Evolutionary conservation across 2,797 vertebrate genomes (phyloP).

Genomic region (Xerus rutilus): DNA sequence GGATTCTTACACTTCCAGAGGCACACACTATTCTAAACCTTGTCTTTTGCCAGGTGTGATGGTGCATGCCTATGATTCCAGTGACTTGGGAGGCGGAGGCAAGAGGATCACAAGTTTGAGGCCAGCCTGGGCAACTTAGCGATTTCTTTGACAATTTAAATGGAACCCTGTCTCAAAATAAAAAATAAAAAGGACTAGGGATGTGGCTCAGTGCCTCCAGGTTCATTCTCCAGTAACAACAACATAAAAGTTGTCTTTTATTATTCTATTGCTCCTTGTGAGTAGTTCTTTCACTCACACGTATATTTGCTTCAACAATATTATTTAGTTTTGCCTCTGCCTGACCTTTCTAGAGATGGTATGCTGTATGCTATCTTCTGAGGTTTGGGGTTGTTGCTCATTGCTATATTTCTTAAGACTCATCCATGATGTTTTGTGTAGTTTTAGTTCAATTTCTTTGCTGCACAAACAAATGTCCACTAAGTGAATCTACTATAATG

Average conservation of each 20-base stretch:
- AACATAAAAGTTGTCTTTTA: background rate
- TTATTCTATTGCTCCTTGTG: background rate
- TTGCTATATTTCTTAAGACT: background rate
- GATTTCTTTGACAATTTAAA: too few species aligned
- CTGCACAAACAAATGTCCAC: background rate
- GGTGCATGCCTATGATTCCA: too few species aligned
- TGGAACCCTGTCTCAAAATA: too few species aligned
- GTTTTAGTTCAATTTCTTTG: slow-evolving; percentile 15
- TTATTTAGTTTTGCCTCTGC: background rate
- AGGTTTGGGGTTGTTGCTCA: background rate
- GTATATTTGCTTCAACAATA: background rate
- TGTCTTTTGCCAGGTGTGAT: too few species aligned
- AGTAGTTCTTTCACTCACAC: background rate
- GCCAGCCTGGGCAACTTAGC: too few species aligned
- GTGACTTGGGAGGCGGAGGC: too few species aligned
- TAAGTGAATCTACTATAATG: background rate
- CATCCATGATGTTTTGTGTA: background rate
- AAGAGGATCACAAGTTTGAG: too few species aligned
- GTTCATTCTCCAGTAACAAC: too few species aligned
- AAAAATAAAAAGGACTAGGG: too few species aligned
- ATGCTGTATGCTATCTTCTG: background rate
- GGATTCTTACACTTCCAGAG: background rate
- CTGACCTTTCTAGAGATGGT: background rate
- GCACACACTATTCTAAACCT: background rate
- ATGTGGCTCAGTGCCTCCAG: too few species aligned